Conservation (phyloP, 1,140 invertebrate genomes). For the Pachypeltis micranthus region DNA sequence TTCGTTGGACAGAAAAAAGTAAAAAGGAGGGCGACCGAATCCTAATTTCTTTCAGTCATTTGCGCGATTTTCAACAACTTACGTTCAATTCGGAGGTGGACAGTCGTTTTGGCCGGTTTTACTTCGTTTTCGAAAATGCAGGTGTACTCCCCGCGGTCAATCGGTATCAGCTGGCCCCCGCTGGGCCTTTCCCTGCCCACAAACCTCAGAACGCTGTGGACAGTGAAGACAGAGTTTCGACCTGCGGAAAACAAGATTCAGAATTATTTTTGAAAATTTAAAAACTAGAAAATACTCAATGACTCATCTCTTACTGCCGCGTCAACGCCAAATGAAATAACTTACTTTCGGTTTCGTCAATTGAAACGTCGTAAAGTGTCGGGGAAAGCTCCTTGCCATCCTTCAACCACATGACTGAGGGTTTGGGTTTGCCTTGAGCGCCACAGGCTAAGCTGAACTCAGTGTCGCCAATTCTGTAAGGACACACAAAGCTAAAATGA, state of each 20-base stretch:
- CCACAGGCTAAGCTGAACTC: slow-evolving; percentile 70
- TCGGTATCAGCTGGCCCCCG: slow-evolving; percentile 61
- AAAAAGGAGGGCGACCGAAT: neutral
- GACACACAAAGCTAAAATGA: too few species aligned
- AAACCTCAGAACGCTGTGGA: slow-evolving; percentile 73
- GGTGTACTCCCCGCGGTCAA: slow-evolving; percentile 73
- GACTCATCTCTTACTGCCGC: neutral
- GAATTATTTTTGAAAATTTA: neutral
- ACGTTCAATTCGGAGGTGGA: slow-evolving; percentile 83
- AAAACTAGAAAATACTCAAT: slow-evolving; percentile 5
- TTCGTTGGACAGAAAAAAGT: too few species aligned
- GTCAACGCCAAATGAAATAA: slow-evolving; percentile 21
- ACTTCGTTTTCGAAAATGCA: slow-evolving; percentile 84
- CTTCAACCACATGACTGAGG: slow-evolving; percentile 73
- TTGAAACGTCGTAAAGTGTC: slow-evolving; percentile 68
- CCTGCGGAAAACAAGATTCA: slow-evolving; percentile 16
- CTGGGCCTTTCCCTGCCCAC: slow-evolving; percentile 58
- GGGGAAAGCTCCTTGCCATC: slow-evolving; percentile 62
- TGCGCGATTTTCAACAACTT: too few species aligned
- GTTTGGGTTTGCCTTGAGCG: slow-evolving; percentile 76
- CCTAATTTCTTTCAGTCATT: neutral
- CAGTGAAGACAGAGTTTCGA: slow-evolving; percentile 54
- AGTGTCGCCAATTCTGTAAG: slow-evolving; percentile 57
- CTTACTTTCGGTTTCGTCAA: slow-evolving; percentile 54
- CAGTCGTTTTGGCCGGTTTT: slow-evolving; percentile 68